Base-by-base conservation (phyloP, 2,113 vertebrate genomes). In the Periophthalmus modestus region DNA sequence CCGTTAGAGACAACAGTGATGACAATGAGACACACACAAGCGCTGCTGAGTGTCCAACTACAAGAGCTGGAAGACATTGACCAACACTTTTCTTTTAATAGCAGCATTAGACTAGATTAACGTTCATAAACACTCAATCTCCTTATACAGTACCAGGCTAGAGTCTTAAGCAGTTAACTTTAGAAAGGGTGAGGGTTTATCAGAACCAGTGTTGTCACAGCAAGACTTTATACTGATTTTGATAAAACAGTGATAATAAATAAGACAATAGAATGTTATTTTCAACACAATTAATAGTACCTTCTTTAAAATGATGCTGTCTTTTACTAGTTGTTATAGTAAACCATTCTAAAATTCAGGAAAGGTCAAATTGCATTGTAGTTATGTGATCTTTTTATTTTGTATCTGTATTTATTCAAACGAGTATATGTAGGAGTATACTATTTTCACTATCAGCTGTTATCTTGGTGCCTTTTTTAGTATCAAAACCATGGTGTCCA, bases 21-120 rank as follows among this genome's bases (percentile, higher is more conserved):
- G 79, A 82, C 71, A 80, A 79, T 85, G 74, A 80, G 78, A 34
- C 58, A 71, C 9, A 1, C 78, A 71, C 61, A 74, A 70, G 69
- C 78, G 77, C 72, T 63, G 46, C 54, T 73, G 75, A 85, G 58
- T 81, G 66, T 59, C 16, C 74, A 69, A 46, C 78, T 59, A 70
- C 71, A 70, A 67, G 80, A 70, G 63, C 77, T 58, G 47, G 68
- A 74, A 81, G 76, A 77, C 74, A 79, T 82, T 78, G 72, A 58
- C 69, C 80, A 82, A 85, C 78, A 83, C 77, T 85, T 69, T 74
- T 82, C 63, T 89, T 90, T 92, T 86, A 90, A 90, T 88, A 87
- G 88, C 85, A 79, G 85, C 73, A 89, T 87, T 73, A 88, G 84
- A 88, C 89, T 86, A 58, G 79, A 87, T 89, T 89, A 81, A 82